Evolutionary conservation across 2,888 invertebrate genomes (phyloP), one percentile per base, ranked within the genome.

Genomic region (Seira sanloemensis): DNA sequence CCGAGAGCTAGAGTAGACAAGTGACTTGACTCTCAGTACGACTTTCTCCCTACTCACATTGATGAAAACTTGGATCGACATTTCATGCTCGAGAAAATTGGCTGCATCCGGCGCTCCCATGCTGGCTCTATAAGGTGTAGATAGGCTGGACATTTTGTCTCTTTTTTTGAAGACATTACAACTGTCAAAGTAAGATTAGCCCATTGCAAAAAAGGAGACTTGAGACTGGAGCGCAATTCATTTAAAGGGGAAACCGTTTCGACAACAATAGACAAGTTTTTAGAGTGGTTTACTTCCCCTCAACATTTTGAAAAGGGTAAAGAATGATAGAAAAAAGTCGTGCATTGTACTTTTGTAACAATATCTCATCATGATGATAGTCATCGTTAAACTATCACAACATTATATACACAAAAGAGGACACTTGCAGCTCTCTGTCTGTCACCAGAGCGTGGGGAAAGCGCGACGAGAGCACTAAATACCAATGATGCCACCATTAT

Each of bases 21-120:
- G 37, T 12, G 37, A 37, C 12, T 4, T 12, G 37, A 37, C 12
- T 12, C 37, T 37, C 37, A 37, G 37, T 37, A 7, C 37, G 12
- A 12, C 12, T 12, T 12, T 12, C 4, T 37, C 37, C 12, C 37
- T 37, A 37, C 12, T 7, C 37, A 67, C 66, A 4, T 58, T 58
- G 79, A 67, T 80, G 80, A 68, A 79, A 73, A 79, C 58, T 68
- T 23, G 80, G 74, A 74, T 80, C 80, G 80, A 74, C 80, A 74
- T 80, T 80, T 80, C 74, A 80, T 74, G 80, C 74, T 74, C 54
- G 80, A 74, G 54, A 80, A 80, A 80, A 80, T 80, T 74, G 80
- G 68, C 74, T 58, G 67, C 73, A 80, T 80, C 80, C 80, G 80
- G 73, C 67, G 12, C 37, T n/a, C 58, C 58, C n/a, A 58, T n/a